phyloP scores from a whole-genome alignment of 1,140 invertebrate species.

The Paracyclopina nana region DNA sequence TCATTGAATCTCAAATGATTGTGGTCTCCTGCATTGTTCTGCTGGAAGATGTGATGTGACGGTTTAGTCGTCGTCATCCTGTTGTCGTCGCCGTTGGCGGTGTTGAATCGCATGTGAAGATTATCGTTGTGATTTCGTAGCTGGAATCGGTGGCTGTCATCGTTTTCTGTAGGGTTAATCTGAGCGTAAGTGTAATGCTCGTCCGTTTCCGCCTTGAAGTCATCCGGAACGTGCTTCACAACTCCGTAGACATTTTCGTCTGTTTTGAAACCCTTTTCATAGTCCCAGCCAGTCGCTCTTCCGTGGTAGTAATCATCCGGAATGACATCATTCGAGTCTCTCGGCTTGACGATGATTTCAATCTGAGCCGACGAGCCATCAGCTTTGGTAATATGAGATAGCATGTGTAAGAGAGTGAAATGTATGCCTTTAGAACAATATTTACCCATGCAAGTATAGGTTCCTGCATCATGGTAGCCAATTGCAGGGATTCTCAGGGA shows the following conservation, averaged over 20 bases:
- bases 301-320: neutral
- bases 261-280: neutral
- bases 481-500: conserved; percentile 57
- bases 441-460: conserved; percentile 55
- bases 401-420: neutral
- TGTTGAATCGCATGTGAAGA: conserved; percentile 5
- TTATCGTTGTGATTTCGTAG: neutral
- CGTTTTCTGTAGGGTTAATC: neutral
- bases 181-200: neutral
- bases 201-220: neutral
- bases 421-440: conserved; percentile 2
- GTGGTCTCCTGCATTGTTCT: neutral
- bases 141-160: neutral
- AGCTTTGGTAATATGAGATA: neutral
- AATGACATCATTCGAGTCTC: neutral
- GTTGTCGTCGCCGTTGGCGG: conserved; percentile 1
- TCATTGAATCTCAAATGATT: conserved; percentile 2
- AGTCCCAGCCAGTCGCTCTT: neutral
- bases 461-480: conserved; percentile 47
- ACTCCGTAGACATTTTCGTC: neutral
- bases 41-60: neutral
- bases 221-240: neutral
- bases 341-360: neutral
- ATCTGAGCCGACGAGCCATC: neutral
- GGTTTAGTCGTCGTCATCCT: neutral